Base-by-base conservation (phyloP, 2,797 vertebrate genomes). In the Platalea minor region DNA sequence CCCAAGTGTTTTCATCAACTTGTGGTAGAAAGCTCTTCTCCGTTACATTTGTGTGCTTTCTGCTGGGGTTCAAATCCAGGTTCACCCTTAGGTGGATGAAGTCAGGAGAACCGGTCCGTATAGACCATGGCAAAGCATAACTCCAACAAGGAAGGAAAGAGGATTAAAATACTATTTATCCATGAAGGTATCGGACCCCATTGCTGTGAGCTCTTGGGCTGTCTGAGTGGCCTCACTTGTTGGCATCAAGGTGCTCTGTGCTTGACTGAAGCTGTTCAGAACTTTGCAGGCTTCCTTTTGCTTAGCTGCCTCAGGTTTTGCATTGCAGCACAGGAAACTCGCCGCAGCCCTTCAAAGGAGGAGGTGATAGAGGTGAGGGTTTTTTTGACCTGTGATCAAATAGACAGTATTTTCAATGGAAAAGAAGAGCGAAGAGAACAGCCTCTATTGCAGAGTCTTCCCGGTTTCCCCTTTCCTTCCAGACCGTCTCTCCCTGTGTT, bases 321-420 rank as follows among this genome's bases (percentile, higher is more conserved):
- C 51, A 1, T 60, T 31, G 78, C 45, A 41, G 73, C 46, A 4
- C 56, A 11, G 68, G 68, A 80, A 4, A 35, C 10, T 46, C 0
- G 0, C 61, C 33, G 65, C 60, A 74, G 77, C 70, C 54, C 78
- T 79, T 80, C 31, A 48, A 69, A 54, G 46, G 65, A 17, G 35
- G 78, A 82, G 78, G 85, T 73, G 85, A 45, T 39, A 63, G 54
- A 50, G 85, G 82, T 83, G 90, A 74, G 39, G 79, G 65, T 83
- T 80, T 91, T 93, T 91, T 31, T 93, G 90, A 77, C 88, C 82
- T 46, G 29, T 51, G 35, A 74, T 77, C 72, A 79, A 61, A 70
- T 1, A 63, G 82, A 50, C 20, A 10, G 28, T 54, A 31, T 90
- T 88, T 88, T 83, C 63, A 70, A 18, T 70, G 60, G 75, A 35